Evolutionary conservation across 2,113 vertebrate species (phyloP), one percentile per base, ranked within the genome.

Genomic region (Tiliqua scincoides): DNA sequence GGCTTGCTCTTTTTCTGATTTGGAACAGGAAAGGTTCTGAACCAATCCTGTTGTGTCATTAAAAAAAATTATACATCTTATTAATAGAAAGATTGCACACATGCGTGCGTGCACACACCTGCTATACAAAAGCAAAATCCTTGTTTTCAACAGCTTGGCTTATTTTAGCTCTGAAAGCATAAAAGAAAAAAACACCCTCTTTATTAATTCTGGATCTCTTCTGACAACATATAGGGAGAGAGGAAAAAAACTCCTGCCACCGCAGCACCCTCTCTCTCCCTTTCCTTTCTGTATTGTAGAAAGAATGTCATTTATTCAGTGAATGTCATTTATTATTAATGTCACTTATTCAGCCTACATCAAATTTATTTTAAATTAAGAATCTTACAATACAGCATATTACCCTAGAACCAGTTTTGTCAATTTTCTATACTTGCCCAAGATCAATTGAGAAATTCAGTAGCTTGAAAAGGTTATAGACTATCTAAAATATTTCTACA

Each of bases 41-140:
- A 84, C 1, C 1, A 0, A 15, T 73, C 4, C 43, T 87, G 3
- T 85, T 32, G 65, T 82, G 23, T 25, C 1, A 76, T 72, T 88
- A 90, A 82, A 4, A 40, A 54, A 78, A 82, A 79, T 85, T 88
- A 77, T 76, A 72, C 59, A 59, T 32, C 1, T 79, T 87, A 89
- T 76, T 80, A 88, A 91, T 62, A 27, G 75, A 83, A 91, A 73
- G 61, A 35, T 40, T 91, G 82, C 87, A 6, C 61, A 88, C n/a
- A n/a, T n/a, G n/a, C n/a, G n/a, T n/a, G n/a, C n/a, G n/a, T n/a
- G n/a, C n/a, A n/a, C 4, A 30, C 4, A 0, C 0, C 43, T 48
- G 2, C 57, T 54, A 75, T 40, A 85, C n/a, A 77, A 88, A 89
- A 90, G 30, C 7, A 83, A 75, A 87, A 37, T 1, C 2, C 1